These are phyloP conservation scores for Stegophylla sp. DNA, from an alignment of 2,888 invertebrate species.

Conservation along the genomic window DNA sequence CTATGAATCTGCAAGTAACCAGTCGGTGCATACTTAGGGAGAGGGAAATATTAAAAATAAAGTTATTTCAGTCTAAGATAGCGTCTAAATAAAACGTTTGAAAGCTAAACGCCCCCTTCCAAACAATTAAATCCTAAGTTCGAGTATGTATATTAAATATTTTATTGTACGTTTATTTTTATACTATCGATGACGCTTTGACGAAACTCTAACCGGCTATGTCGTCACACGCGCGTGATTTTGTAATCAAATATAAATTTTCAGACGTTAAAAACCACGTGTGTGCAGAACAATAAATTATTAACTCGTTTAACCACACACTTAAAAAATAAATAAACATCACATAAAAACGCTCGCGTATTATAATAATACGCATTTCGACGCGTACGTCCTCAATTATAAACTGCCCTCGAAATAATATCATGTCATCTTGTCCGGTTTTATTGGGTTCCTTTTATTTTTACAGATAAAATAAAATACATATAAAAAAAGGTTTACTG, in stretches of 20 bases:
- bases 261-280: background rate
- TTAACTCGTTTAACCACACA: background rate
- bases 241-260: no score
- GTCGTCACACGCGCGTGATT: no score
- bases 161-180: no score
- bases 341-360: no score
- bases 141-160: no score
- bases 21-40: no score
- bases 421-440: background rate
- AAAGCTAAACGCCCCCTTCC: no score
- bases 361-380: background rate
- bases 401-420: background rate
- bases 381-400: background rate
- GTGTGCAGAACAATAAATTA: background rate
- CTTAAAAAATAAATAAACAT: background rate
- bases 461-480: background rate
- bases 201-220: background rate
- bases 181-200: background rate
- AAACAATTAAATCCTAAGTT: no score
- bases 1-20: no score
- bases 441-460: slow-evolving; percentile 20
- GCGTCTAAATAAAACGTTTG: no score
- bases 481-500: background rate
- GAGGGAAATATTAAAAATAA: no score
- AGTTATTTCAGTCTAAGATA: no score